Evolutionary conservation across 1,140 invertebrate genomes (phyloP).

Genomic region (Chionoecetes opilio): DNA sequence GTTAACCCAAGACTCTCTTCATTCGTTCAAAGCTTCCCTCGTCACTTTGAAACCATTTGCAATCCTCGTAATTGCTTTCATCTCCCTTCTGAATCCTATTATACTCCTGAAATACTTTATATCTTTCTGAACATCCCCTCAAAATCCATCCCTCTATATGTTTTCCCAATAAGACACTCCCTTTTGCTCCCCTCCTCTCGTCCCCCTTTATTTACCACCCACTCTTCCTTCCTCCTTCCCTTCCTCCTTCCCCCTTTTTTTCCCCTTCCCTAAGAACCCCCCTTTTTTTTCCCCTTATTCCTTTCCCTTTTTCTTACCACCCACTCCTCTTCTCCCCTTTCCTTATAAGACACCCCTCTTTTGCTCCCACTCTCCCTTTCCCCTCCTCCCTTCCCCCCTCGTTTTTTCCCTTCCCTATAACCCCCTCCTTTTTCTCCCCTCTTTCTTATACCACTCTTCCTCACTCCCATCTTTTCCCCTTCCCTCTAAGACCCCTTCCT

Average conservation of each 20-base stretch:
- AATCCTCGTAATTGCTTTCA: background rate
- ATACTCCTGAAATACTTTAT: background rate
- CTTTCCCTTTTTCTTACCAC: background rate
- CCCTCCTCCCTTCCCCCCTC: background rate
- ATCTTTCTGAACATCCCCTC: background rate
- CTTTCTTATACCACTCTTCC: background rate
- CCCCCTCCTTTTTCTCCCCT: background rate
- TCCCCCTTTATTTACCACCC: no score
- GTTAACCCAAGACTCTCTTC: constrained; percentile 1
- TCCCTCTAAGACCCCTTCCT: background rate
- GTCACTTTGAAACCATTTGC: constrained; percentile 1
- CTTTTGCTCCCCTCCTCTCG: background rate
- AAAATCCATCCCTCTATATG: background rate
- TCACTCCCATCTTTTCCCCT: constrained; percentile 40
- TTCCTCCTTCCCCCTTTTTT: background rate
- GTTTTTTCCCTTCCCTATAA: background rate
- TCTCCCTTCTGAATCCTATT: constrained; percentile 11
- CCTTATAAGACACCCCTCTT: background rate
- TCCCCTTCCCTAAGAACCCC: background rate
- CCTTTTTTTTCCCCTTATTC: background rate
- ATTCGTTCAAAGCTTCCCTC: background rate
- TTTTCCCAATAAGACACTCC: background rate
- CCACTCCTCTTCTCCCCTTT: background rate
- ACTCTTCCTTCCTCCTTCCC: background rate
- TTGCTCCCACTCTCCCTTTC: background rate